Conservation (phyloP, 2,113 vertebrate genomes). For the Accipiter virgatus region DNA sequence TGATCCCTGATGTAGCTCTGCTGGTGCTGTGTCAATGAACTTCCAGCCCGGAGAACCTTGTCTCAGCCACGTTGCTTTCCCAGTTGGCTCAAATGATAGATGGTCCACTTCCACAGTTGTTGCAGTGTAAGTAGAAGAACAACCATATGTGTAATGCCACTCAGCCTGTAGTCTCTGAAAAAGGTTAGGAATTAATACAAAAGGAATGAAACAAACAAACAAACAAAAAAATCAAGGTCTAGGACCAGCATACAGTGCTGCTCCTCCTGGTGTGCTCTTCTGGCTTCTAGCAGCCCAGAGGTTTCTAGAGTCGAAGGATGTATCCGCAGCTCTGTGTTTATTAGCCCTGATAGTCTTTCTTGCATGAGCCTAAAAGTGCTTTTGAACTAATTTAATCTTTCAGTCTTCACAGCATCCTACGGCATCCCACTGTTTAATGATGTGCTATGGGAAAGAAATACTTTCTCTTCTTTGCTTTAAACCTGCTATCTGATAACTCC, state of each 20-base stretch:
- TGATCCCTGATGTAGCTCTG: background rate
- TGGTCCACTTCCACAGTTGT: background rate
- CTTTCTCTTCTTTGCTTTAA: background rate
- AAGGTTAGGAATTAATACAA: background rate
- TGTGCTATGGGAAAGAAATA: background rate
- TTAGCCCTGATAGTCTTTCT: background rate
- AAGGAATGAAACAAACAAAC: background rate
- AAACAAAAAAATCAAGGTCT: background rate
- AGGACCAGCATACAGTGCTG: background rate
- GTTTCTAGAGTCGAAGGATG: background rate
- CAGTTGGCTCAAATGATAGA: background rate
- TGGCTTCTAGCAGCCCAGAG: background rate
- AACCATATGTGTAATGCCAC: background rate
- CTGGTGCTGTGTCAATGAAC: background rate
- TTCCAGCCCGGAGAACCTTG: background rate
- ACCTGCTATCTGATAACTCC: background rate
- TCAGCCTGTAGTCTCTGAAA: background rate
- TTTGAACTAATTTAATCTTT: background rate
- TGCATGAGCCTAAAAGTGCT: background rate
- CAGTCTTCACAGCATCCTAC: background rate
- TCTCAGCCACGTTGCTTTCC: fast-evolving
- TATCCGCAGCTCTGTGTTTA: background rate
- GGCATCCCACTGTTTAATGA: background rate
- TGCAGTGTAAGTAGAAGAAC: background rate
- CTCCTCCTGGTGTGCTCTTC: background rate